phyloP scores from a whole-genome alignment of 2,113 vertebrate genomes.

The Pelusios castaneus region DNA sequence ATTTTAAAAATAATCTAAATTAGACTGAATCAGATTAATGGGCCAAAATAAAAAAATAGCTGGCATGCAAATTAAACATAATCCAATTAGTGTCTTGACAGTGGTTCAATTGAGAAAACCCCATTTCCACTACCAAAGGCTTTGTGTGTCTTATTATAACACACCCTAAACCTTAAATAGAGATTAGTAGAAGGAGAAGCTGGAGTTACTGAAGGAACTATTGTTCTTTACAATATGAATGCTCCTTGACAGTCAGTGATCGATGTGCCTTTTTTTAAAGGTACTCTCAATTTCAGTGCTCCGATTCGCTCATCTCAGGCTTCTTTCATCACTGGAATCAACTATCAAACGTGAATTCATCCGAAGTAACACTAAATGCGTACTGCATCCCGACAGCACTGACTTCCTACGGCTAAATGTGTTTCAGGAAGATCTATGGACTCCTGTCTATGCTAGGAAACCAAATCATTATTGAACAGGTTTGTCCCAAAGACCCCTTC shows the following conservation, averaged over 20 bases:
- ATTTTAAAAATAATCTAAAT: slow-evolving; percentile 16
- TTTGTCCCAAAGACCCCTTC: accelerated
- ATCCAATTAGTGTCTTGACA: slow-evolving; percentile 48
- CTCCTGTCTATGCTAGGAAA: neutral
- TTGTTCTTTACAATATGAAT: neutral
- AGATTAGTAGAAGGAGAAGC: slow-evolving; percentile 19
- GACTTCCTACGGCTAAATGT: neutral
- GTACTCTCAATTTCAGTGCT: neutral
- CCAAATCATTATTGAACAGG: neutral
- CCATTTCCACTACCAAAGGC: slow-evolving; percentile 13
- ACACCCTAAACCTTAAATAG: neutral
- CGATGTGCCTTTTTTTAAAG: neutral
- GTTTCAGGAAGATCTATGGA: neutral
- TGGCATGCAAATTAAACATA: slow-evolving; percentile 40
- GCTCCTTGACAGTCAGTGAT: neutral
- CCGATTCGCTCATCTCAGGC: neutral
- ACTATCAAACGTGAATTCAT: neutral
- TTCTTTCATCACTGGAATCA: neutral
- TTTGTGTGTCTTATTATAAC: neutral
- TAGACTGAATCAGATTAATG: slow-evolving; percentile 49
- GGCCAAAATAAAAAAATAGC: slow-evolving; percentile 57
- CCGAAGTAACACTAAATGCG: neutral
- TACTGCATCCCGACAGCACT: neutral
- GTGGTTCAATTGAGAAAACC: slow-evolving; percentile 36
- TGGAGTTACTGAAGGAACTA: neutral